These are phyloP conservation scores for Manduca sexta DNA, from an alignment of 1,140 invertebrate species.

Conservation along the genomic window DNA sequence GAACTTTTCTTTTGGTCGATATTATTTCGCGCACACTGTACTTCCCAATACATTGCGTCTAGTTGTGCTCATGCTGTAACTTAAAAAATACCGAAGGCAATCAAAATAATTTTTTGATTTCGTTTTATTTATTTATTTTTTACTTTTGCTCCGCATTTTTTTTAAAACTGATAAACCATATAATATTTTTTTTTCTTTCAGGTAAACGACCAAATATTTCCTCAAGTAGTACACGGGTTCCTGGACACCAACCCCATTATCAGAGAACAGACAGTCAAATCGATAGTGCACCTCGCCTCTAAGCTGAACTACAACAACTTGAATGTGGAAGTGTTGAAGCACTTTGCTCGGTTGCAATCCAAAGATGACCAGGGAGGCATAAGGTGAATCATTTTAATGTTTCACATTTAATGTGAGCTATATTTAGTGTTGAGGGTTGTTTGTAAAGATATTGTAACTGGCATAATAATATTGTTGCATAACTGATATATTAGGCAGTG, in stretches of 20 bases:
- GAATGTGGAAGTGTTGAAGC: conserved; percentile 95
- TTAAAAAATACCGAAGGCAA: too few species aligned
- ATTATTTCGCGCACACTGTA: too few species aligned
- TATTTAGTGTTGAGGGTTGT: background rate
- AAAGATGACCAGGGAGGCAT: conserved; percentile 94
- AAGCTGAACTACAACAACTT: conserved; percentile 99
- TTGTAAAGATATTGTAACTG: background rate
- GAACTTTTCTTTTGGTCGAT: too few species aligned
- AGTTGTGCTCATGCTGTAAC: too few species aligned
- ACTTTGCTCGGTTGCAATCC: conserved; percentile 95
- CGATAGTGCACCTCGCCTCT: conserved; percentile 93
- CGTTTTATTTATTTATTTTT: too few species aligned
- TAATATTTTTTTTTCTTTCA: conserved; percentile 69
- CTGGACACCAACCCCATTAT: conserved; percentile 97
- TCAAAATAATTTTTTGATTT: too few species aligned
- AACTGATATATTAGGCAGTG: too few species aligned
- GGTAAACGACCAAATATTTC: conserved; percentile 93
- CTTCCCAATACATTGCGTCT: too few species aligned
- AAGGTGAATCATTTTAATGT: conserved; percentile 31
- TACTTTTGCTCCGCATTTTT: too few species aligned
- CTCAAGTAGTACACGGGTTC: conserved; percentile 94
- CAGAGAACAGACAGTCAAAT: conserved; percentile 98
- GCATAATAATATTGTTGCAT: too few species aligned
- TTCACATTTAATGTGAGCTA: background rate
- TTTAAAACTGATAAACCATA: too few species aligned